Base-by-base conservation (phyloP, 2,888 invertebrate genomes). In the Neuroscelio doddi region DNA sequence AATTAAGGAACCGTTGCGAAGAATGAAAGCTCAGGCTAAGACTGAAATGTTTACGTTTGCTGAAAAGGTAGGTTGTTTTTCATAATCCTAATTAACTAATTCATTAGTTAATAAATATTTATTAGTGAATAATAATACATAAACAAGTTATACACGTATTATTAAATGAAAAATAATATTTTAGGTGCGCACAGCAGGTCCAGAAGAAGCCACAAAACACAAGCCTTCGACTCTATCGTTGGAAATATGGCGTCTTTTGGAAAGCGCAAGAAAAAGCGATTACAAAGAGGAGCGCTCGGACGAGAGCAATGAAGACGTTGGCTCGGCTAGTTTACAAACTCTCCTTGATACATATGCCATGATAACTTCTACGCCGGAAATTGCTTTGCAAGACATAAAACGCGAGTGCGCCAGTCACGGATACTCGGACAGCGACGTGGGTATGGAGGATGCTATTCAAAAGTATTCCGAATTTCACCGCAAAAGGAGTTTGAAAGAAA, bases 231-330 rank as follows among this genome's bases (percentile, higher is more conserved):
- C 53, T 30, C 66, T 80, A n/a, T 80, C 78, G 16, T 56, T 76
- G 24, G 75, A 76, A 15, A 74, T 80, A n/a, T 78, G 78, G 76
- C 64, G 71, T 42, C 44, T 80, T 21, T 65, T 80, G 68, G 74
- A 75, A 38, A 75, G 24, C 7, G 42, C 66, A 16, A 68, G 63
- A 14, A 74, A 71, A 29, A 69, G 51, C 17, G 73, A 78, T 27
- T 51, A 61, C 17, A 75, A 77, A 2, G 62, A 41, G 3, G 77
- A 77, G 7, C 69, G 65, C 7, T 78, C 78, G 15, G 77, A 77
- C 34, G 77, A 77, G 36, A 76, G 74, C 49, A 64, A 58, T 15
- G 72, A 71, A 45, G 77, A 75, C 15, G 68, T 67, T 3, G 61
- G 52, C 41, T 49, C 65, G 0, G 63, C 66, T 5, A 74, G 59